phyloP scores from a whole-genome alignment of 2,113 vertebrate genomes.

The Grammomys surdaster region DNA sequence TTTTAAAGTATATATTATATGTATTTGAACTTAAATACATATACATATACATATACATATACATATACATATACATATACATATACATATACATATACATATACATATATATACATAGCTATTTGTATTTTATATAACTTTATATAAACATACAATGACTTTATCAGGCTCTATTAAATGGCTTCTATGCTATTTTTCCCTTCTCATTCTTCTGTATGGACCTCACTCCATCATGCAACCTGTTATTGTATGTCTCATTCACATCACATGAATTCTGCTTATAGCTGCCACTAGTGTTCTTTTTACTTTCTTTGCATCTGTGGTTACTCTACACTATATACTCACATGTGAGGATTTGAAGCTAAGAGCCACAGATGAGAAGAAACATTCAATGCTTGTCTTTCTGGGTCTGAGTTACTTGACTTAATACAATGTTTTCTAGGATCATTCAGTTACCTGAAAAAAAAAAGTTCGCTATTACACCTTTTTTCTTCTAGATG shows the following conservation, averaged over 20 bases:
- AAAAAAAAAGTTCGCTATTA: not conserved
- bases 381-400: not conserved
- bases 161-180: not conserved
- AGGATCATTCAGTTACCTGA: not conserved
- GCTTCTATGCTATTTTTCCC: not conserved
- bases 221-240: not conserved
- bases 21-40: not conserved
- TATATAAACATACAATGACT: not conserved
- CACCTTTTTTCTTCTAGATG: not conserved
- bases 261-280: not conserved
- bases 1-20: not conserved
- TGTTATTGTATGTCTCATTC: not conserved
- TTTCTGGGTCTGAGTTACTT: not conserved
- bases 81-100: too few relatives aligned
- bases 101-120: not conserved
- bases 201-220: not conserved
- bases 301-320: not conserved
- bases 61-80: too few relatives aligned
- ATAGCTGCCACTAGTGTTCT: too few relatives aligned
- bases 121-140: not conserved
- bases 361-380: not conserved
- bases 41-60: not conserved
- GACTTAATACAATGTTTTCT: not conserved
- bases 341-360: not conserved
- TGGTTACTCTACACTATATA: not conserved